Evolutionary conservation across 64 coral and sea anemone species (phyloP), one percentile per base, ranked within the genome.

Genomic region (Hydrozoanthus tunicans): DNA sequence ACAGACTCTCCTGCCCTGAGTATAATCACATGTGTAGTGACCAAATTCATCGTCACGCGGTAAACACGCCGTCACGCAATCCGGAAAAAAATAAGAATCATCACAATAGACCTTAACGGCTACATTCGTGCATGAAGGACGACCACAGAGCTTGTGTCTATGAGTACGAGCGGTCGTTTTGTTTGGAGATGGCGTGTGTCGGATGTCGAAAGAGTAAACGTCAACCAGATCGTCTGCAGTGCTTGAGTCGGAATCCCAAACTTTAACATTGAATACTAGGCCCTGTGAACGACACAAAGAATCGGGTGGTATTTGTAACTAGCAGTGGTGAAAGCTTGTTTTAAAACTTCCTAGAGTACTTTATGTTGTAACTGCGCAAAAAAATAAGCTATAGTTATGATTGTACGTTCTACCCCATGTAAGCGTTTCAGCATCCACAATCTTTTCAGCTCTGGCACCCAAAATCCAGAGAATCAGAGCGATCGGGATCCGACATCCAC

Each of bases 81-180:
- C 86, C 69, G 96, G 96, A 32, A 94, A 62, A 51, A 98, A 58
- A 61, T 74, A 98, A 59, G 81, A 86, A 23, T 91, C 71, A 24
- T 92, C 96, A 73, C 96, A 98, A 75, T 94, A 94, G 58, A 98
- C 72, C 24, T 60, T 85, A 23, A 94, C 75, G 12, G 60, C 63
- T 7, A 98, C 81, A 17, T 90, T 86, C 62, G 91, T 90, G 9
- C 93, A 98, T 2, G 94, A 95, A n/a, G 83, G 53, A 53, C 77
- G 81, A 70, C 94, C 94, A 53, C 94, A 95, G 9, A 95, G 27
- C 63, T 56, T 82, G 62, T 92, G 64, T 5, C 23, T 89, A 58
- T 58, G 12, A 6, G 57, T 9, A 5, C 25, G 74, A 20, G 85
- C 78, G 9, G 72, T 76, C 10, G 59, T 53, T 51, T 75, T 7